A percentile compares a stretch with the other conserved stretches of the same genome.
These are phyloP conservation scores for cattle (Bos taurus) DNA, from an alignment of 2,113 vertebrate genomes.

Conservation along the genomic window ARS-UCD2.0 NC_037344.1:27188501-27189000, in stretches of 20 bases:
- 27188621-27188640: not conserved
- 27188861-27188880: not conserved
- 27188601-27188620: constrained; percentile 9
- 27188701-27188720: not conserved
- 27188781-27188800: not conserved
- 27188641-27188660: not conserved
- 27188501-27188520: not conserved
- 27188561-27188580: constrained; percentile 21
- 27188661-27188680: not conserved
- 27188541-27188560: constrained; percentile 39
- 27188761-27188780: not conserved
- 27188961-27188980: not conserved
- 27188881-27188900: not conserved
- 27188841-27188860: constrained; percentile 25
- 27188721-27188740: not conserved
- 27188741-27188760: not conserved
- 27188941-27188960: not conserved
- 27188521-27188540: constrained; percentile 43
- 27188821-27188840: not conserved
- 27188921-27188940: not conserved
- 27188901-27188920: not conserved
- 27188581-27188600: constrained; percentile 28
- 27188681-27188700: not conserved
- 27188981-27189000: not conserved
- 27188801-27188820: not conserved